Evolutionary conservation across 2,888 invertebrate genomes (phyloP).

Genomic region (Alloscopus bannaensis): DNA sequence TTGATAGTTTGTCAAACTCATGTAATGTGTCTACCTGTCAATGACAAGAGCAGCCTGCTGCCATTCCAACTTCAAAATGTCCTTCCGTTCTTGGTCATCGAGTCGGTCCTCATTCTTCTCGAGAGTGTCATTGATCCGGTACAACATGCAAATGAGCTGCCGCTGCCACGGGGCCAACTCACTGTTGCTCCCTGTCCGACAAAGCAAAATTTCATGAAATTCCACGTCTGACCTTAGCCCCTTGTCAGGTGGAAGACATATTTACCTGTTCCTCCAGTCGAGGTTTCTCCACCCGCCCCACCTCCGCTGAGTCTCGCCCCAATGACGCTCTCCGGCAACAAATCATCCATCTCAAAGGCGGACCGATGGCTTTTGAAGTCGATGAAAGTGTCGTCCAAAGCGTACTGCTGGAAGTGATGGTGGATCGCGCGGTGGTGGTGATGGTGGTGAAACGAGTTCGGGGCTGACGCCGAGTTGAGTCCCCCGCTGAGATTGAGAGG

Average conservation of each 20-base stretch:
- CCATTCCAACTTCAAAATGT: conserved; percentile 78
- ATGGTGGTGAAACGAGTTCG: conserved; percentile 35
- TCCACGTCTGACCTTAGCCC: not conserved
- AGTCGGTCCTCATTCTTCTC: conserved; percentile 77
- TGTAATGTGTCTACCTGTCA: conserved; percentile 74
- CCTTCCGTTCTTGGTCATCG: conserved; percentile 77
- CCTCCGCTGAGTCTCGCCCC: conserved; percentile 46
- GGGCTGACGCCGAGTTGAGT: not conserved
- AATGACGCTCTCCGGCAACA: conserved; percentile 35
- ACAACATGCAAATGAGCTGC: conserved; percentile 77
- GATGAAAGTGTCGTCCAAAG: conserved; percentile 57
- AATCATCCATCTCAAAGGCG: conserved; percentile 48
- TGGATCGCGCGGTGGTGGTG: conserved; percentile 23
- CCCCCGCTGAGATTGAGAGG: conserved; percentile 34
- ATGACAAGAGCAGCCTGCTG: conserved; percentile 78
- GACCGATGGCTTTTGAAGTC: conserved; percentile 43
- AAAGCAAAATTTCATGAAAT: conserved; percentile 2
- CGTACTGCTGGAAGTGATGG: conserved; percentile 24
- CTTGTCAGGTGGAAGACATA: conserved; percentile 13
- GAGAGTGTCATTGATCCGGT: conserved; percentile 78
- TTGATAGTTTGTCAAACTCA: not conserved
- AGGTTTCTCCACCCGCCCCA: not conserved
- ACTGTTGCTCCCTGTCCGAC: conserved; percentile 14
- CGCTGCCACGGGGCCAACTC: conserved; percentile 74
- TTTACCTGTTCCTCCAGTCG: conserved; percentile 11